A percentile compares a stretch with the other conserved stretches of the same genome.
Evolutionary conservation across 2,797 vertebrate genomes (phyloP).

Genomic region (Xiphorhynchus erythropygius): DNA sequence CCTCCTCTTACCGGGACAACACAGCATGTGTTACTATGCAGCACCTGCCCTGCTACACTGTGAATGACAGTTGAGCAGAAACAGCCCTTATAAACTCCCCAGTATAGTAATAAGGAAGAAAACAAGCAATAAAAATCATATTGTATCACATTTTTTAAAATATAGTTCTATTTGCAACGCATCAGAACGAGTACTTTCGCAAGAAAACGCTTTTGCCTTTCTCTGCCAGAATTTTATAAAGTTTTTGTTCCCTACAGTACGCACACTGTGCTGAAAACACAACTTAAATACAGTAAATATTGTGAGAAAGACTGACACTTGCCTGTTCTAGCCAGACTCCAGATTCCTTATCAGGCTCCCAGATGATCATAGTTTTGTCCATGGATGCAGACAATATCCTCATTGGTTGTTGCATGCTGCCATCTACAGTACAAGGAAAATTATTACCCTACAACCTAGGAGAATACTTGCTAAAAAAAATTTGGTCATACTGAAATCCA

Average conservation of each 20-base stretch:
- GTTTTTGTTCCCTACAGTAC: not conserved
- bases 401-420: slow-evolving; percentile 85
- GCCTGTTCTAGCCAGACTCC: slow-evolving; percentile 97
- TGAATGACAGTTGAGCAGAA: not conserved
- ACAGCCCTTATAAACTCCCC: not conserved
- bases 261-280: not conserved
- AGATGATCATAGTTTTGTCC: slow-evolving; percentile 98
- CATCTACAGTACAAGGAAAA: slow-evolving; percentile 77
- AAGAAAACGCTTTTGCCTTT: not conserved
- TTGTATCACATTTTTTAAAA: not conserved
- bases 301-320: slow-evolving; percentile 11
- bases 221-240: not conserved
- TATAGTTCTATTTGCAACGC: not conserved
- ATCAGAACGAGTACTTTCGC: not conserved
- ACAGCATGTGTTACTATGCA: not conserved
- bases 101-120: not conserved
- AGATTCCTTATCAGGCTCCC: slow-evolving; percentile 92
- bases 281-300: not conserved
- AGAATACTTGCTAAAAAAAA: not conserved
- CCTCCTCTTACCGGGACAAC: not conserved
- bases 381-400: slow-evolving; percentile 91
- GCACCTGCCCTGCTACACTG: not conserved
- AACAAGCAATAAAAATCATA: not conserved
- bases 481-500: not conserved
- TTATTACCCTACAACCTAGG: not conserved